Conservation (phyloP, 2,888 invertebrate species). For the Phaedon cochleariae region DNA sequence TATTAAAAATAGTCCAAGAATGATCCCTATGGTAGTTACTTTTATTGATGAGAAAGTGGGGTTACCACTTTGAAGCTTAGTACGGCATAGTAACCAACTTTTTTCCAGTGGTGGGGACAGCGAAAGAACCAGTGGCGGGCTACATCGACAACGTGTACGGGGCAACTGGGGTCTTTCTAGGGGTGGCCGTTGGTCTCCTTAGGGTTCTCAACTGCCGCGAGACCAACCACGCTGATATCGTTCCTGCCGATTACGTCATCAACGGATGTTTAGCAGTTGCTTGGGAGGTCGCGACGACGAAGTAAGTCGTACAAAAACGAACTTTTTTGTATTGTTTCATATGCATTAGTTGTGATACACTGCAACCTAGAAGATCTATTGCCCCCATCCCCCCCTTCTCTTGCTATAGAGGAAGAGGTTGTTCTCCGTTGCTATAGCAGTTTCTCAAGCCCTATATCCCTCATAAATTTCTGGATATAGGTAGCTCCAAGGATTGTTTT, state of each 20-base stretch:
- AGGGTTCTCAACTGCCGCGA: conserved; percentile 66
- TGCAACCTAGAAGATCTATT: too few relatives aligned
- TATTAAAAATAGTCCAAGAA: too few relatives aligned
- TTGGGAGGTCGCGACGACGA: conserved; percentile 49
- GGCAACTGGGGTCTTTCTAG: conserved; percentile 62
- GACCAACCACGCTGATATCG: conserved; percentile 69
- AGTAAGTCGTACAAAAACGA: conserved; percentile 35
- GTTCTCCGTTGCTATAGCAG: too few relatives aligned
- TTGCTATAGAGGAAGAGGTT: too few relatives aligned
- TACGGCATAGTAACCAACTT: background rate
- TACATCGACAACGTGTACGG: conserved; percentile 80
- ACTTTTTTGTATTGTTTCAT: too few relatives aligned
- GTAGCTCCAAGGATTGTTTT: too few relatives aligned
- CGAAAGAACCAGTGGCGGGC: conserved; percentile 61
- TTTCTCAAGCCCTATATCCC: too few relatives aligned
- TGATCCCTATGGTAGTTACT: too few relatives aligned
- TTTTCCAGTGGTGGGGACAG: conserved; percentile 49
- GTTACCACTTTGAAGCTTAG: background rate
- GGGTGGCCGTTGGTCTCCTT: conserved; percentile 68
- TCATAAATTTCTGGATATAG: too few relatives aligned
- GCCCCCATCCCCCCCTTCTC: too few relatives aligned
- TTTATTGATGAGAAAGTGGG: too few relatives aligned
- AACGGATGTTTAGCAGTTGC: conserved; percentile 47
- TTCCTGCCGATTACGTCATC: conserved; percentile 66
- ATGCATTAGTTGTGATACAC: too few relatives aligned